A percentile compares a stretch with the other conserved stretches of the same genome.
These are phyloP conservation scores for Drosophila paracracens DNA, from an alignment of 2,888 invertebrate genomes.

Conservation along the genomic window DNA sequence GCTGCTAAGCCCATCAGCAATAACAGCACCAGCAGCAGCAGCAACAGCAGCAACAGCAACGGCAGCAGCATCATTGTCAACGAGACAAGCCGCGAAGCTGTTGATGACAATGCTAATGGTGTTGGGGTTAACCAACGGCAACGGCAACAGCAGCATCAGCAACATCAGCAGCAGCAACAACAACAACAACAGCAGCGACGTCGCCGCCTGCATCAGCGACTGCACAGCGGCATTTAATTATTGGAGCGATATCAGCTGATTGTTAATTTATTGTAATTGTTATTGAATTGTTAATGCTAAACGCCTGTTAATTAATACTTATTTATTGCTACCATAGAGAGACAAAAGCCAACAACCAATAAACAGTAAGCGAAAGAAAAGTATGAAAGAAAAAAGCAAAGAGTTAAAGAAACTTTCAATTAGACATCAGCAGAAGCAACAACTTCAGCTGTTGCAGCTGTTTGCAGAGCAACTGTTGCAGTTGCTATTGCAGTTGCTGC, in stretches of 20 bases:
- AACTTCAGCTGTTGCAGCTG: background rate
- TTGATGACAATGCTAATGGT: slow-evolving; percentile 42
- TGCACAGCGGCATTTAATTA: slow-evolving; percentile 37
- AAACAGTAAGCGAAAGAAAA: slow-evolving; percentile 21
- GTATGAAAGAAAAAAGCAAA: background rate
- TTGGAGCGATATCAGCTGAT: slow-evolving; percentile 20
- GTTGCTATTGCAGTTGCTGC: slow-evolving; percentile 2
- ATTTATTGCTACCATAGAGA: slow-evolving; percentile 63
- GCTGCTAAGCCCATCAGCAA: slow-evolving; percentile 24
- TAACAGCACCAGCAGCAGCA: slow-evolving; percentile 14
- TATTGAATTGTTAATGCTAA: slow-evolving; percentile 73
- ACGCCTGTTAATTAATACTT: slow-evolving; percentile 68
- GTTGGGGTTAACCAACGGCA: slow-evolving; percentile 8
- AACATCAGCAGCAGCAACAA: slow-evolving; percentile 19
- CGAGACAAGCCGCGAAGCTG: slow-evolving; percentile 32
- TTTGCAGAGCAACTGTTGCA: background rate
- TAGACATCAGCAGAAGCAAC: background rate
- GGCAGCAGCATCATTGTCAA: background rate
- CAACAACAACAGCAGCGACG: slow-evolving; percentile 27
- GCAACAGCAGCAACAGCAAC: slow-evolving; percentile 14
- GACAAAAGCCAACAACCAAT: slow-evolving; percentile 26
- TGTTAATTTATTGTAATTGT: slow-evolving; percentile 62
- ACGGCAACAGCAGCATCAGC: background rate
- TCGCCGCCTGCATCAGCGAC: slow-evolving; percentile 42
- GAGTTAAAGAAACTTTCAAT: background rate